Evolutionary conservation across 2,113 vertebrate genomes (phyloP).

Genomic region (Sialia sialis): DNA sequence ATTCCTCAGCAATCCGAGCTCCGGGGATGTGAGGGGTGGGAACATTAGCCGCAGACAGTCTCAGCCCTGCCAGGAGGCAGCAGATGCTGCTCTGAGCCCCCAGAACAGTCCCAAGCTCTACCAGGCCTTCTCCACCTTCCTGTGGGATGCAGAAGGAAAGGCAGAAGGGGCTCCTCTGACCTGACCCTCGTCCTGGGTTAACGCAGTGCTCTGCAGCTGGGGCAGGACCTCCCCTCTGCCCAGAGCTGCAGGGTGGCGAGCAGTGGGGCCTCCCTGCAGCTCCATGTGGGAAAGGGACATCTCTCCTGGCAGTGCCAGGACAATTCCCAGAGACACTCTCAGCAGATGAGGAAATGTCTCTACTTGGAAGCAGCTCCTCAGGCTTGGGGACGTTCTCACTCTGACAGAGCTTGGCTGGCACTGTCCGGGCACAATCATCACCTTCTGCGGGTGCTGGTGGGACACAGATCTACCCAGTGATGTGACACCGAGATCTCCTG

Average conservation of each 20-base stretch:
- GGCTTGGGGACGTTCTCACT: neutral
- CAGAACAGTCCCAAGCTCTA: neutral
- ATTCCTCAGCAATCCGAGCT: neutral
- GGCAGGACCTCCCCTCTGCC: neutral
- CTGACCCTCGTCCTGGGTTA: neutral
- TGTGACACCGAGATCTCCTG: neutral
- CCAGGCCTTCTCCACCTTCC: neutral
- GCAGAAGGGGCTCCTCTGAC: neutral
- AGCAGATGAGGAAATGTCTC: neutral
- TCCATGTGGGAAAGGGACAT: neutral
- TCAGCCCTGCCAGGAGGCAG: neutral
- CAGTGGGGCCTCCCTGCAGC: neutral
- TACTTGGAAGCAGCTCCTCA: neutral
- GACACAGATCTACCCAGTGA: no score
- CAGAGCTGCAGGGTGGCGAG: neutral
- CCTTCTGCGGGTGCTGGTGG: neutral
- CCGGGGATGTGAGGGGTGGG: neutral
- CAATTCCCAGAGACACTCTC: neutral
- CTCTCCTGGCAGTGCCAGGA: neutral
- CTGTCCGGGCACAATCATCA: neutral
- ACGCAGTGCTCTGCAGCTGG: neutral
- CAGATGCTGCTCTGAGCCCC: neutral
- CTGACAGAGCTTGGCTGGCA: neutral
- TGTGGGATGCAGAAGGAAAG: neutral
- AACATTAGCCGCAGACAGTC: neutral